phyloP scores from a whole-genome alignment of 92 coral and sea anemone genomes.

The Phymanthus crucifer region DNA sequence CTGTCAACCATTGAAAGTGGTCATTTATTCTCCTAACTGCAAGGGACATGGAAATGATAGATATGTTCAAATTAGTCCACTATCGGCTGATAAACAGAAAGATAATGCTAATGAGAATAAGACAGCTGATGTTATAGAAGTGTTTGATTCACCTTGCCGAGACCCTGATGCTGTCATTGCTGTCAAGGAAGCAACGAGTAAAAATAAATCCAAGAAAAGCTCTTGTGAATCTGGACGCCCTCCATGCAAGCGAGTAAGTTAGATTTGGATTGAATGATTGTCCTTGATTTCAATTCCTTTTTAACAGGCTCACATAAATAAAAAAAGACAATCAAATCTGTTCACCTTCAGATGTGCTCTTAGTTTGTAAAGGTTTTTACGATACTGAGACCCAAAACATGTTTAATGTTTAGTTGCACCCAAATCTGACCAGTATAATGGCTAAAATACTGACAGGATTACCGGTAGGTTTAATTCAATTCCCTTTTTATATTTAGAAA shows the following conservation, averaged over 20 bases:
- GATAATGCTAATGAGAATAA: not conserved
- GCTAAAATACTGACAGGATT: too few species aligned
- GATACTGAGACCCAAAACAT: too few species aligned
- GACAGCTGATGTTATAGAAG: not conserved
- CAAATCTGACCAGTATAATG: too few species aligned
- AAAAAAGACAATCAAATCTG: too few species aligned
- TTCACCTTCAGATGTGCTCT: too few species aligned
- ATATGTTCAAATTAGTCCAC: conserved; percentile 4
- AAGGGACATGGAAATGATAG: not conserved
- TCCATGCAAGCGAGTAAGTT: not conserved
- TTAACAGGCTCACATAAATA: too few species aligned
- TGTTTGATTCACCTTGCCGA: not conserved
- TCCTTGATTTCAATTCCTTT: too few species aligned
- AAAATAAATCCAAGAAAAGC: not conserved
- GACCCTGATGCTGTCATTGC: not conserved
- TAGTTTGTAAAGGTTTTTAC: too few species aligned
- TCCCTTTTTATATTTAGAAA: conserved; percentile 2
- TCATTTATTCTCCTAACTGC: conserved; percentile 26
- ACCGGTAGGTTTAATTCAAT: too few species aligned
- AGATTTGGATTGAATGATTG: too few species aligned
- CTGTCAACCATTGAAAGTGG: conserved; percentile 6
- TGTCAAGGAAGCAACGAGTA: not conserved
- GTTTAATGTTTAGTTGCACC: too few species aligned
- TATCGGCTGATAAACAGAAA: not conserved
- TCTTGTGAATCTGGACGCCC: not conserved